Evolutionary conservation across 2,797 vertebrate genomes (phyloP).

Genomic region (Luscinia megarhynchos): DNA sequence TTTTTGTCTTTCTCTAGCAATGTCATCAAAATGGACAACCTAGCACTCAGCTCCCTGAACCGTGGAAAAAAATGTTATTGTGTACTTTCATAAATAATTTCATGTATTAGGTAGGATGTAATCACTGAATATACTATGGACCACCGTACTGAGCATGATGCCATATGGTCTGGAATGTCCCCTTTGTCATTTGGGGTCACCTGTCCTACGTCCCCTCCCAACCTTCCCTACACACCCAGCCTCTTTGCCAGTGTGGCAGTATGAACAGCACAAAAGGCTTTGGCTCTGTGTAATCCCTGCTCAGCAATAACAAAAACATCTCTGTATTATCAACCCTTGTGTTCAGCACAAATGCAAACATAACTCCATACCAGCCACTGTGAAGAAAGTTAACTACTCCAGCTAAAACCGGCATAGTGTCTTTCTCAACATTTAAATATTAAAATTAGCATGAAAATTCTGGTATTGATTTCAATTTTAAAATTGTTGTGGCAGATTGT

Average conservation of each 20-base stretch:
- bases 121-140: not conserved
- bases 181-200: not conserved
- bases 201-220: not conserved
- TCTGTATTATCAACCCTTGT: not conserved
- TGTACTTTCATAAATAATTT: not conserved
- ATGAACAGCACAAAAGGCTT: not conserved
- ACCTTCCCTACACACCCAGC: accelerated
- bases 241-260: not conserved
- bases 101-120: not conserved
- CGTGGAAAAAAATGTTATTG: not conserved
- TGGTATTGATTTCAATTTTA: not conserved
- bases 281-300: not conserved
- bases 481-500: not conserved
- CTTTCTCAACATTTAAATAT: not conserved
- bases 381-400: not conserved
- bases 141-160: not conserved
- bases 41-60: not conserved
- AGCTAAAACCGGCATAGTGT: not conserved
- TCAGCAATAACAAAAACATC: not conserved
- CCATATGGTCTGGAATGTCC: accelerated
- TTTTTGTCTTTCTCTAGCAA: not conserved
- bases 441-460: not conserved
- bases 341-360: not conserved
- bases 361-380: not conserved
- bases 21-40: not conserved